phyloP scores from a whole-genome alignment of 2,113 vertebrate genomes.

The Erpornis zantholeuca region DNA sequence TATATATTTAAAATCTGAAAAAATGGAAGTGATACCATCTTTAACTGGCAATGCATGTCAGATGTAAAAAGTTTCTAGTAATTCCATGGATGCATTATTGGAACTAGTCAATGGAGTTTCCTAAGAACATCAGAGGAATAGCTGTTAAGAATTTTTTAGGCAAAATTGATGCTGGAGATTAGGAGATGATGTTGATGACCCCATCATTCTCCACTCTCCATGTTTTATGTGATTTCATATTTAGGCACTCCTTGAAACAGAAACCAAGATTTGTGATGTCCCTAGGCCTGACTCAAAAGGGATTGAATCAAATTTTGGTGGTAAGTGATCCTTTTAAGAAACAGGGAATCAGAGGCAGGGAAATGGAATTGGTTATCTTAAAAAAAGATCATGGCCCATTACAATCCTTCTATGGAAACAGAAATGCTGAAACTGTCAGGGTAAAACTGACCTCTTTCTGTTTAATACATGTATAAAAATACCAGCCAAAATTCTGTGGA shows the following conservation, averaged over 20 bases:
- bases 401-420: background rate
- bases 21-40: background rate
- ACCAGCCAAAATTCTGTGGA: background rate
- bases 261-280: background rate
- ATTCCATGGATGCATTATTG: background rate
- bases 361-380: background rate
- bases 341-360: background rate
- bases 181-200: background rate
- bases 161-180: background rate
- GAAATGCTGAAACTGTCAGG: background rate
- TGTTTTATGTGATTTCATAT: background rate
- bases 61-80: background rate
- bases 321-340: background rate
- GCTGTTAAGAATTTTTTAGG: background rate
- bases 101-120: background rate
- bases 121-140: background rate
- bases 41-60: background rate
- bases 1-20: background rate
- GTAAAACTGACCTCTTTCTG: background rate
- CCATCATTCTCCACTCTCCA: background rate
- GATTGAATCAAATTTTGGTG: background rate
- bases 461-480: background rate
- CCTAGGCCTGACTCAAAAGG: background rate
- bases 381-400: background rate
- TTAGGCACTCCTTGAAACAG: background rate